Conservation (phyloP, 1,140 invertebrate genomes). For the Pseudomyrmex sp. region DNA sequence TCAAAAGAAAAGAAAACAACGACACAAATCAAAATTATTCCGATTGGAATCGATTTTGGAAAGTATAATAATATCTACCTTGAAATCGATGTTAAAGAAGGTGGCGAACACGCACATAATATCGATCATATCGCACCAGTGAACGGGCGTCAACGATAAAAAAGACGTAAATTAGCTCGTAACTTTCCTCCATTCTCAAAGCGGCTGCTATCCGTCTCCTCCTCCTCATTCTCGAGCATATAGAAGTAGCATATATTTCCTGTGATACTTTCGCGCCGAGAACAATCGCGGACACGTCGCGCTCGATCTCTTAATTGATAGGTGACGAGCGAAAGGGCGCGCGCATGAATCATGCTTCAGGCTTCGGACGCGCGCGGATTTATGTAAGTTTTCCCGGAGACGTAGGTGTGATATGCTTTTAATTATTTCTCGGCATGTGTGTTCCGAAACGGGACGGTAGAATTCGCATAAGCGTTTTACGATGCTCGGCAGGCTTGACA, state of each 20-base stretch:
- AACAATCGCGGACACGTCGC: not conserved
- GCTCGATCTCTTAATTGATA: slow-evolving; percentile 66
- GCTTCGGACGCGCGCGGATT: slow-evolving; percentile 25
- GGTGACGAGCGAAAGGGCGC: slow-evolving; percentile 54
- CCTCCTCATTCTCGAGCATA: not conserved
- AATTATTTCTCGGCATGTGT: slow-evolving; percentile 39
- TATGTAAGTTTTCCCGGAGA: slow-evolving; percentile 21
- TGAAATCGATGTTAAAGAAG: not conserved
- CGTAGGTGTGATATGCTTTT: slow-evolving; percentile 42
- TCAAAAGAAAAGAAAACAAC: too few species aligned
- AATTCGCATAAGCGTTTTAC: not conserved
- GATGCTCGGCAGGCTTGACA: not conserved
- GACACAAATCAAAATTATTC: too few species aligned
- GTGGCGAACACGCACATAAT: not conserved
- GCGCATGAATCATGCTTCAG: slow-evolving; percentile 45
- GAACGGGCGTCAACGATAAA: slow-evolving; percentile 66
- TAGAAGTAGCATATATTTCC: slow-evolving; percentile 48
- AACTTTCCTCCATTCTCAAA: slow-evolving; percentile 64
- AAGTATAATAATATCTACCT: too few species aligned
- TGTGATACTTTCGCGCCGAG: slow-evolving; percentile 32
- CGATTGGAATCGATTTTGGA: too few species aligned
- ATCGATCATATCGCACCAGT: slow-evolving; percentile 62
- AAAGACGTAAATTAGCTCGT: slow-evolving; percentile 68
- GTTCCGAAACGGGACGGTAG: slow-evolving; percentile 17
- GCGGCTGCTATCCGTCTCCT: slow-evolving; percentile 31